Evolutionary conservation across 53 echinoderm and acorn worm genomes (phyloP).

Genomic region (Paracentrotus lividus): DNA sequence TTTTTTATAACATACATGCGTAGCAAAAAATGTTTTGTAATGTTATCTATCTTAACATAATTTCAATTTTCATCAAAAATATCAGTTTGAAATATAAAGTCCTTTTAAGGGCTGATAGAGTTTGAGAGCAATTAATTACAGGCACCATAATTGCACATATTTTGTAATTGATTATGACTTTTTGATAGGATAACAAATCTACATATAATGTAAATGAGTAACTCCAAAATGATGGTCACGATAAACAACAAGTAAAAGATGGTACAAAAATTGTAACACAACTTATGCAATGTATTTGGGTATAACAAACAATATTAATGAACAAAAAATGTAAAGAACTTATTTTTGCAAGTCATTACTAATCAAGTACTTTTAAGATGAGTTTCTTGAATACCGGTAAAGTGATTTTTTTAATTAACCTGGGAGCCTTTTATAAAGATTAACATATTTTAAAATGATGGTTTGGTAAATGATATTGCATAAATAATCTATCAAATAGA

Average conservation of each 20-base stretch:
- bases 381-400: no score
- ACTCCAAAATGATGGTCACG: not conserved
- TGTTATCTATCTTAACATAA: not conserved
- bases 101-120: not conserved
- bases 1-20: not conserved
- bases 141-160: not conserved
- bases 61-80: not conserved
- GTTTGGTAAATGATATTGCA: not conserved
- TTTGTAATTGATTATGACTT: no score
- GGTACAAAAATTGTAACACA: not conserved
- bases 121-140: not conserved
- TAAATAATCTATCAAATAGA: not conserved
- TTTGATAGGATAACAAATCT: not conserved
- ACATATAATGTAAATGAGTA: not conserved
- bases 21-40: not conserved
- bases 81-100: not conserved
- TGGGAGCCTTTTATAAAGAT: no score
- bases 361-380: no score
- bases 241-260: conserved; percentile 3
- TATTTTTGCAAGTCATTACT: no score
- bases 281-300: not conserved
- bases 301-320: no score
- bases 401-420: no score
- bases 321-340: no score
- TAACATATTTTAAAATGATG: not conserved